Conservation (phyloP, 1,140 invertebrate species). For the Drosophila pallidifrons region DNA sequence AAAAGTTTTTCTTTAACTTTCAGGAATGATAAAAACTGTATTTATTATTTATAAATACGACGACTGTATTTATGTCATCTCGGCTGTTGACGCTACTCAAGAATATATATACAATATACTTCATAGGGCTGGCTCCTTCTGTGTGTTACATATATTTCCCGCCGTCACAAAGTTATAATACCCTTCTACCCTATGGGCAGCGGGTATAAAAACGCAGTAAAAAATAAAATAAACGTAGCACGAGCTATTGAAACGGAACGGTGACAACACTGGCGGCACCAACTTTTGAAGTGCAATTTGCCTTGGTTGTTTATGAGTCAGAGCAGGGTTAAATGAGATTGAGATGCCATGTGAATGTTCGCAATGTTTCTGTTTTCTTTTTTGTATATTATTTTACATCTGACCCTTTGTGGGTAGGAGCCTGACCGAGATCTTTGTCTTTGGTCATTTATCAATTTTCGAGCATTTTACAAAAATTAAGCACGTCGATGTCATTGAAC, state of each 20-base stretch:
- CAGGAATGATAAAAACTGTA: no score
- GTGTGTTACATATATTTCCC: no score
- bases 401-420: conserved; percentile 26
- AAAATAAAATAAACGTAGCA: conserved; percentile 2
- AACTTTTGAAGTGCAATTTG: conserved; percentile 49
- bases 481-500: conserved; percentile 67
- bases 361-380: neutral
- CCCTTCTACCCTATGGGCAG: no score
- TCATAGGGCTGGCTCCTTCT: no score
- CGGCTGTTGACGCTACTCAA: no score
- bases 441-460: conserved; percentile 46
- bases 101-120: no score
- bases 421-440: conserved; percentile 40
- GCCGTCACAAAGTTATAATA: no score
- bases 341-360: conserved; percentile 6
- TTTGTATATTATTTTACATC: conserved; percentile 8
- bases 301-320: conserved; percentile 36
- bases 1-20: no score
- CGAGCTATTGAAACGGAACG: conserved; percentile 34
- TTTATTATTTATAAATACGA: no score
- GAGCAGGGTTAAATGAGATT: conserved; percentile 14
- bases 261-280: conserved; percentile 36
- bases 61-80: no score
- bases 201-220: conserved; percentile 1
- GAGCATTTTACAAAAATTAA: conserved; percentile 28